A percentile compares a stretch with the other conserved stretches of the same genome.
Evolutionary conservation across 2,888 invertebrate species (phyloP).

Genomic region (Chorisops tibialis): DNA sequence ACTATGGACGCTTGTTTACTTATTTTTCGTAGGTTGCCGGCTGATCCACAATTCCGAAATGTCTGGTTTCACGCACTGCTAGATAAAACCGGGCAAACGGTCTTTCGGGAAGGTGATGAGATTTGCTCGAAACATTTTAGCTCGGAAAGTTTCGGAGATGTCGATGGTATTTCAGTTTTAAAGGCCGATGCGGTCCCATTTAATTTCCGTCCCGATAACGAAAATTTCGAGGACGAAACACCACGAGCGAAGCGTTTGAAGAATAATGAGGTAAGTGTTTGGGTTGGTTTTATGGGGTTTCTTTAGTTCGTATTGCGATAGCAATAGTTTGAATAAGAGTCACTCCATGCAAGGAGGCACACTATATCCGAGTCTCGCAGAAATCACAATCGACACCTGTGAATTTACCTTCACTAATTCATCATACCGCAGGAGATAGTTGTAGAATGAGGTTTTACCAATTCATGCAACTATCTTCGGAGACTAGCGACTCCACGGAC

Average conservation of each 20-base stretch:
- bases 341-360: too few species aligned
- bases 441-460: too few species aligned
- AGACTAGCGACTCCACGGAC: too few species aligned
- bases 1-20: not conserved
- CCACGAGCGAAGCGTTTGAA: conserved; percentile 1
- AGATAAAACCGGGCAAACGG: conserved; percentile 18
- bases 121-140: conserved; percentile 28
- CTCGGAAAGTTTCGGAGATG: not conserved
- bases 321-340: too few species aligned
- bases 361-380: too few species aligned
- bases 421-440: too few species aligned
- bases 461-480: too few species aligned
- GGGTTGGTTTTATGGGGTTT: too few species aligned
- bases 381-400: too few species aligned
- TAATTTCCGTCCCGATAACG: not conserved
- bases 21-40: conserved; percentile 9
- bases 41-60: conserved; percentile 4
- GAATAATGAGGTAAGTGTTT: conserved; percentile 7
- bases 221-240: not conserved
- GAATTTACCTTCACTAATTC: too few species aligned
- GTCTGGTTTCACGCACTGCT: conserved; percentile 20
- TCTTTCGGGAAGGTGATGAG: conserved; percentile 20
- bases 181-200: conserved; percentile 18
- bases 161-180: not conserved
- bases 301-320: too few species aligned